Base-by-base conservation (phyloP, 2,113 vertebrate species). In the Pelecanus crispus region DNA sequence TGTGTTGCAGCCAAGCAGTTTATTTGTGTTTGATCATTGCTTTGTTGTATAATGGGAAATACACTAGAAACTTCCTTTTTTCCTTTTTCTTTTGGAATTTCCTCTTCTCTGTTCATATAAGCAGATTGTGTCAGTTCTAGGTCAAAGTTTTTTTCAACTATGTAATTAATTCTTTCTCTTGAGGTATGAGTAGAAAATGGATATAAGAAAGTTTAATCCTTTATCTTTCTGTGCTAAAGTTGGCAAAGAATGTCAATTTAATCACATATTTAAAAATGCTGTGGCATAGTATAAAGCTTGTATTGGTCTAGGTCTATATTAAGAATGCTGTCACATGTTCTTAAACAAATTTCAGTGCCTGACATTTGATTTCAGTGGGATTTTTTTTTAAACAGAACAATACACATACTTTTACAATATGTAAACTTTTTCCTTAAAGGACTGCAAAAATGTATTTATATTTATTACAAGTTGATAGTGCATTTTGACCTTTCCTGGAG, bases 231-330 rank as follows among this genome's bases (percentile, higher is more conserved):
- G 12, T 62, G 22, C 42, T 61, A 10, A 78, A 55, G 10, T 59
- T 81, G 38, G 3, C 10, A 59, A 68, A 68, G 25, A 63, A 58
- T 49, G 11, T 67, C 85, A 13, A 40, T 77, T 72, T 68, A 44
- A 58, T 49, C 17, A 53, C 20, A 5, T 38, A 38, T 67, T 87
- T 84, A 5, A 40, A 74, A 87, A 72, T 53, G 16, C 20, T 59
- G 0, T 34, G 17, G 5, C 81, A 32, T 24, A 0, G 1, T 73
- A 11, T 59, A 26, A 50, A 26, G 18, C 40, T 86, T 63, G 22
- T 65, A 42, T 70, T 52, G 28, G 9, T 73, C 19, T 70, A 44
- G 29, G 10, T 61, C 40, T 82, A 4, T 55, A 65, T 55, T 49
- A 82, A 86, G 12, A 91, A 61, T 6, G 2, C 17, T 45, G 13